Conservation (phyloP, 2,888 invertebrate species). For the Scelioninae gen. 2 region DNA sequence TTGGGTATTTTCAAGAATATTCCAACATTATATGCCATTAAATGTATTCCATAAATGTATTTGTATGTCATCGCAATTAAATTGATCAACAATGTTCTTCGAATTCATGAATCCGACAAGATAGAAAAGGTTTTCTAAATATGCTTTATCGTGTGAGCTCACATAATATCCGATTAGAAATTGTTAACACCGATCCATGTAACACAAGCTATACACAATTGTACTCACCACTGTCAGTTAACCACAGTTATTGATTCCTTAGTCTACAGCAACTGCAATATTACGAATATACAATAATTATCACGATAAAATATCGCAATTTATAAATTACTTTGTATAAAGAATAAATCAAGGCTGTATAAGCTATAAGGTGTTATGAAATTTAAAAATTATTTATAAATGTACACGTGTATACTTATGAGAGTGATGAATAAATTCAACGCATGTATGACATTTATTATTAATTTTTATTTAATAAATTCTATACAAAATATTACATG, state of each 20-base stretch:
- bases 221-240: constrained; percentile 36
- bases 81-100: no score
- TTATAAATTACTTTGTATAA: constrained; percentile 10
- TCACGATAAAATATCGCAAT: constrained; percentile 14
- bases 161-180: no score
- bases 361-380: constrained; percentile 35
- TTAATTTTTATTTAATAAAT: constrained; percentile 31
- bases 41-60: no score
- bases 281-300: constrained; percentile 42
- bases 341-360: constrained; percentile 32
- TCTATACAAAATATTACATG: constrained; percentile 42
- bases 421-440: constrained; percentile 45
- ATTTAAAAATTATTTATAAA: constrained; percentile 19
- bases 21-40: no score
- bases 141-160: no score
- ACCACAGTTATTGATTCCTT: constrained; percentile 32
- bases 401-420: constrained; percentile 3
- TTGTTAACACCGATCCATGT: no score
- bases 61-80: no score
- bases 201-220: background rate
- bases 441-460: constrained; percentile 16
- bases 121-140: no score
- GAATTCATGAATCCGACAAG: no score
- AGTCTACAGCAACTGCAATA: constrained; percentile 47
- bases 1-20: no score